Conservation (phyloP, 2,113 vertebrate species). For the Mirounga angustirostris region DNA sequence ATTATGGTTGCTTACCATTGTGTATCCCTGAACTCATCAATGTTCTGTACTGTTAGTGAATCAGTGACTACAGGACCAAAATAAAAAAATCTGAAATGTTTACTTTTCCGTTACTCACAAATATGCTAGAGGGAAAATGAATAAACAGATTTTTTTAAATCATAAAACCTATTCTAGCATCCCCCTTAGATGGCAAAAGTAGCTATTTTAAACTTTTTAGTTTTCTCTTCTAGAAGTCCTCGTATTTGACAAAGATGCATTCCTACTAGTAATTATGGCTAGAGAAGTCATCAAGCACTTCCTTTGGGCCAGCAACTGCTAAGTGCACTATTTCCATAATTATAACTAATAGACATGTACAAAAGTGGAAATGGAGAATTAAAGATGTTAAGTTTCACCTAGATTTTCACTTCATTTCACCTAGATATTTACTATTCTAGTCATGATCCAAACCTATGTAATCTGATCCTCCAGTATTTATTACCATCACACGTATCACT, state of each 20-base stretch:
- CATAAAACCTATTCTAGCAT: background rate
- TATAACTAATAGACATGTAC: background rate
- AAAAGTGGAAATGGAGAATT: background rate
- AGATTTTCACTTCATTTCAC: background rate
- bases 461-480: background rate
- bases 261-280: background rate
- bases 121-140: background rate
- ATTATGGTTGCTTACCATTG: background rate
- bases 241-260: background rate
- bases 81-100: background rate
- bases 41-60: background rate
- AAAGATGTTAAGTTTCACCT: background rate
- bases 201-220: background rate
- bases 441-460: background rate
- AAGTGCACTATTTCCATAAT: background rate
- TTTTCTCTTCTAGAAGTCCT: background rate
- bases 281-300: background rate
- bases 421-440: background rate
- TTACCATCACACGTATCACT: background rate
- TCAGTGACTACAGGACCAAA: background rate
- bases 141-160: background rate
- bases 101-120: background rate
- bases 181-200: background rate
- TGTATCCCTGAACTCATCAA: background rate
- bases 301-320: background rate